A percentile compares a stretch with the other conserved stretches of the same genome.
These are phyloP conservation scores for Tachina lurida DNA, from an alignment of 2,888 invertebrate species.

Conservation along the genomic window DNA sequence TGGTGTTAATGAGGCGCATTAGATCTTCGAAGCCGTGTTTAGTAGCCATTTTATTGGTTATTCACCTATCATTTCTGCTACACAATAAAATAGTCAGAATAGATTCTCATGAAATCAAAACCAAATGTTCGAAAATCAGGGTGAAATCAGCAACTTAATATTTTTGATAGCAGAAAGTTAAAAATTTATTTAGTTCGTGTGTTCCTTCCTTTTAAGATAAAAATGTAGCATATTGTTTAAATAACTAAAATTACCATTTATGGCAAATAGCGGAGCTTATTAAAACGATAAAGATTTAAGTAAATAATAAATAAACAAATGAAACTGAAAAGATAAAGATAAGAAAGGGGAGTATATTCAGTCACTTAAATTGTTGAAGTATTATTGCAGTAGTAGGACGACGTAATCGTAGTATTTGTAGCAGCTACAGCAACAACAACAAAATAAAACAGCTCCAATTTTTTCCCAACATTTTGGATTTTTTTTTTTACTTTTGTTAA, in stretches of 20 bases:
- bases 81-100: too few species aligned
- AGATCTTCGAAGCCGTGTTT: too few species aligned
- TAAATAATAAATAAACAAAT: constrained; percentile 72
- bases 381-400: constrained; percentile 43
- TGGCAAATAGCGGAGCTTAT: not conserved
- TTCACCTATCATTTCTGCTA: too few species aligned
- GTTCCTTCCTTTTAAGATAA: too few species aligned
- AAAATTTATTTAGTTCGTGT: too few species aligned
- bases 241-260: not conserved
- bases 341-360: constrained; percentile 59
- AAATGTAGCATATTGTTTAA: not conserved
- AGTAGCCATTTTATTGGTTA: too few species aligned
- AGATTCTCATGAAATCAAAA: too few species aligned
- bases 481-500: not conserved
- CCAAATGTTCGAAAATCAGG: too few species aligned
- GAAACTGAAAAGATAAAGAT: constrained; percentile 67
- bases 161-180: too few species aligned
- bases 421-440: constrained; percentile 21
- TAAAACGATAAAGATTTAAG: constrained; percentile 72
- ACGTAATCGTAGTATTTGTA: constrained; percentile 45
- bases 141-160: too few species aligned
- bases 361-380: constrained; percentile 43
- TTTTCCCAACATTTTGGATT: constrained; percentile 40
- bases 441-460: constrained; percentile 48
- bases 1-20: too few species aligned